phyloP scores from a whole-genome alignment of 1,140 invertebrate species.

The Pseudomyrmex gracilis region DNA sequence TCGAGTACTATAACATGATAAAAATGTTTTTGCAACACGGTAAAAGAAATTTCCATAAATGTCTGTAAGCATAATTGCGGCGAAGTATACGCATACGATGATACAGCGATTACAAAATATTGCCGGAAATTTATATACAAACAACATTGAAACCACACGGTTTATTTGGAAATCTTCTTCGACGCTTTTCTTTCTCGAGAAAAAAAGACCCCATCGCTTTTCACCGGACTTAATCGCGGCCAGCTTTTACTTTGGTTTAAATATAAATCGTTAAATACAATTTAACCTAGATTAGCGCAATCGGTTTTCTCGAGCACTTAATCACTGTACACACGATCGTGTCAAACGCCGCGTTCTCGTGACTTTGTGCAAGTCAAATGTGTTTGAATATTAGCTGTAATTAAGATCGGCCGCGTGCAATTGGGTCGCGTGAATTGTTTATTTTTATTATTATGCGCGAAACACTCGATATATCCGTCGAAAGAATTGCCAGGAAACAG shows the following conservation, averaged over 20 bases:
- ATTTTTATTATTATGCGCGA: constrained; percentile 27
- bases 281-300: too few relatives aligned
- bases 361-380: not conserved
- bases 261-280: too few relatives aligned
- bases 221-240: too few relatives aligned
- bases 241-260: too few relatives aligned
- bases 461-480: constrained; percentile 4
- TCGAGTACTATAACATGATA: not conserved
- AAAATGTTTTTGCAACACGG: constrained; percentile 25
- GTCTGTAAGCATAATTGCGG: not conserved
- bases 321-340: not conserved
- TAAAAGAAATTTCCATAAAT: not conserved
- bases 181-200: not conserved
- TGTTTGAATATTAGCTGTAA: not conserved
- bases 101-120: not conserved
- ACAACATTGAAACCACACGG: not conserved
- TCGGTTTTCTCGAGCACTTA: too few relatives aligned
- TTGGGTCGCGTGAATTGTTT: constrained; percentile 1
- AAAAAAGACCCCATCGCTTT: not conserved
- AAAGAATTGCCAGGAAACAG: constrained; percentile 17
- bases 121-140: not conserved
- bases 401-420: not conserved
- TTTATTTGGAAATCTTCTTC: not conserved
- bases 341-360: not conserved
- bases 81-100: too few relatives aligned